Conservation (phyloP, 2,797 vertebrate genomes). For the Meriones psammophilus region DNA sequence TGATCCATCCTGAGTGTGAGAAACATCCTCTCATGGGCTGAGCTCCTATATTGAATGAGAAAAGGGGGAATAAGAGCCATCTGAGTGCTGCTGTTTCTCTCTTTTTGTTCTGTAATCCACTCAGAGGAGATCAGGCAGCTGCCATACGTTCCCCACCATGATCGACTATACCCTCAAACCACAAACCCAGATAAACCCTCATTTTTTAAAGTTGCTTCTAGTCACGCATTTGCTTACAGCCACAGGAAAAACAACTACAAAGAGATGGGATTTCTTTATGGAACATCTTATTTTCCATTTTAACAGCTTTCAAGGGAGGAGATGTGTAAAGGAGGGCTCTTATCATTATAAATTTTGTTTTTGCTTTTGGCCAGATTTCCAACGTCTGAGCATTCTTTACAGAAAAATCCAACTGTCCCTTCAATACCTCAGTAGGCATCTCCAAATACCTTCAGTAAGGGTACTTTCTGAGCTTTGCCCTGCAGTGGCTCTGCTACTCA, state of each 20-base stretch:
- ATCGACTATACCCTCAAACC: neutral
- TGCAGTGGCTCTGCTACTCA: neutral
- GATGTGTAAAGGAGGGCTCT: neutral
- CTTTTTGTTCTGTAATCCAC: neutral
- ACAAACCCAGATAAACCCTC: neutral
- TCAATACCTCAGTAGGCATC: neutral
- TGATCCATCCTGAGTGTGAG: neutral
- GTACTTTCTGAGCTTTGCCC: neutral
- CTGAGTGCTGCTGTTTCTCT: neutral
- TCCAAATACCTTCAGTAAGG: neutral
- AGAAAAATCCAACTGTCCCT: neutral
- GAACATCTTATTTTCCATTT: neutral
- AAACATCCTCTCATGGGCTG: neutral
- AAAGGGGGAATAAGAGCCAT: neutral
- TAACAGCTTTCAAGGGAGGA: neutral
- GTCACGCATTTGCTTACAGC: neutral
- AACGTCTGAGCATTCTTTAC: neutral
- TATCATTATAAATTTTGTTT: neutral
- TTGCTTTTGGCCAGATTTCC: constrained; percentile 2
- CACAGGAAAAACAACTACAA: neutral
- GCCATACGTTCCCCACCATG: neutral
- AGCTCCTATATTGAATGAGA: neutral
- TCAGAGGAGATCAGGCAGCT: too few relatives aligned
- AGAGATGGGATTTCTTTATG: neutral
- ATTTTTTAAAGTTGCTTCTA: neutral